A percentile compares a stretch with the other conserved stretches of the same genome.
These are phyloP conservation scores for Apamea crenata DNA, from an alignment of 2,888 invertebrate genomes.

Conservation along the genomic window DNA sequence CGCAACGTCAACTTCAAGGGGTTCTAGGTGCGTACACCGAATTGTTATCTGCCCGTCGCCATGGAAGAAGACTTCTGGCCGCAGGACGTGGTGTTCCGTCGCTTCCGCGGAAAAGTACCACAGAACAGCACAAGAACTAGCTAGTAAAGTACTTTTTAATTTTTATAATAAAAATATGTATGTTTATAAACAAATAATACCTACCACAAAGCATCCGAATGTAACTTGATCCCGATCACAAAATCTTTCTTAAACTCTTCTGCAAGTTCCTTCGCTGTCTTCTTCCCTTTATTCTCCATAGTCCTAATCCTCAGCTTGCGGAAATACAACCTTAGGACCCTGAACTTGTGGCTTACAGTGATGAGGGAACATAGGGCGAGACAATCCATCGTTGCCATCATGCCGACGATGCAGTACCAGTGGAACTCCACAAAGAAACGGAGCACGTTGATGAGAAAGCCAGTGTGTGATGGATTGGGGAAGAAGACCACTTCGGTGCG, in stretches of 20 bases:
- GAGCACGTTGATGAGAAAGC: slow-evolving; percentile 70
- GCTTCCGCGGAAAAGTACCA: too few species aligned
- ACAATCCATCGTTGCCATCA: slow-evolving; percentile 76
- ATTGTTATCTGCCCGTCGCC: too few species aligned
- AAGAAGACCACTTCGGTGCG: slow-evolving; percentile 76
- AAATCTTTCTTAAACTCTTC: slow-evolving; percentile 73
- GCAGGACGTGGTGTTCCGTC: too few species aligned
- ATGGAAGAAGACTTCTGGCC: too few species aligned
- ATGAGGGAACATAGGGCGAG: slow-evolving; percentile 74
- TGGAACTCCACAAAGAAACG: slow-evolving; percentile 75
- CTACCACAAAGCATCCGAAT: slow-evolving; percentile 79
- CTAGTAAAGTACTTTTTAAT: too few species aligned
- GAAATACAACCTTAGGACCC: slow-evolving; percentile 74
- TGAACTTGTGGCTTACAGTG: slow-evolving; percentile 76
- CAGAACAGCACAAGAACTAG: too few species aligned
- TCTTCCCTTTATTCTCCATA: slow-evolving; percentile 55
- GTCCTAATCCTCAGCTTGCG: slow-evolving; percentile 67
- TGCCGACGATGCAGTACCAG: slow-evolving; percentile 77
- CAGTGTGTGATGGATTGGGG: slow-evolving; percentile 69
- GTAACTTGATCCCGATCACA: slow-evolving; percentile 76
- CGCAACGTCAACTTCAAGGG: too few species aligned
- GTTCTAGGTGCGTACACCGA: too few species aligned
- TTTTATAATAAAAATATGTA: too few species aligned
- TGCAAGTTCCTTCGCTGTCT: slow-evolving; percentile 56
- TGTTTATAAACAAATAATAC: too few species aligned